Evolutionary conservation across 1,140 invertebrate species (phyloP).

Genomic region (Lethrus apterus): DNA sequence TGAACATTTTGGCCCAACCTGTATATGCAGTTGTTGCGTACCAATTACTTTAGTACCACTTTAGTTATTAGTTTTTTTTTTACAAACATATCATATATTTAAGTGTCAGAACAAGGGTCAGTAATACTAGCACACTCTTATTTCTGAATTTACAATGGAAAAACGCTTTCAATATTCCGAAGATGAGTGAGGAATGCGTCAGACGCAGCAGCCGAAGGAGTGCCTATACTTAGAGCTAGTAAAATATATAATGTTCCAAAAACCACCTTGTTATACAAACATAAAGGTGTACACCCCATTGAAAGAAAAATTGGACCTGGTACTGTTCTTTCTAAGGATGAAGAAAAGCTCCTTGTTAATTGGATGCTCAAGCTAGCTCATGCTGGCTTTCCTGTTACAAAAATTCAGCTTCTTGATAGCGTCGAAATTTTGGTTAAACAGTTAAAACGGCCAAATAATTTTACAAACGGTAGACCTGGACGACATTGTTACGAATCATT

Average conservation of each 20-base stretch:
- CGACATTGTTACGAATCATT: constrained; percentile 30
- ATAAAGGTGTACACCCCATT: constrained; percentile 26
- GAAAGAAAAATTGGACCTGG: constrained; percentile 29
- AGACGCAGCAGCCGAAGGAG: background rate
- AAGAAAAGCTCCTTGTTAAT: constrained; percentile 32
- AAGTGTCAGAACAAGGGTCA: too few relatives aligned
- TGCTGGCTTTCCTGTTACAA: constrained; percentile 36
- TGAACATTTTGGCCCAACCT: too few relatives aligned
- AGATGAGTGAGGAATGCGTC: constrained; percentile 6
- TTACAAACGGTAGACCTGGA: constrained; percentile 30
- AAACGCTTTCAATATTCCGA: constrained; percentile 6
- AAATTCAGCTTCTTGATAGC: constrained; percentile 34
- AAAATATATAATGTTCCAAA: constrained; percentile 33
- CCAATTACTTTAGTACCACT: too few relatives aligned
- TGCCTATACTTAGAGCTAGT: constrained; percentile 15
- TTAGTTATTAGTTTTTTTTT: too few relatives aligned
- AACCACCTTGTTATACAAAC: constrained; percentile 33
- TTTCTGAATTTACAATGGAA: constrained; percentile 6
- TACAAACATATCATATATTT: too few relatives aligned
- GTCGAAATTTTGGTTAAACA: constrained; percentile 36
- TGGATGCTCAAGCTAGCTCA: constrained; percentile 36
- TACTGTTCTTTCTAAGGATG: constrained; percentile 27
- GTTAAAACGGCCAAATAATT: constrained; percentile 28
- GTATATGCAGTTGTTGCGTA: too few relatives aligned
- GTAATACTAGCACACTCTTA: too few relatives aligned